These are phyloP conservation scores for Thrips palmi DNA, from an alignment of 1,140 invertebrate genomes.

Conservation along the genomic window DNA sequence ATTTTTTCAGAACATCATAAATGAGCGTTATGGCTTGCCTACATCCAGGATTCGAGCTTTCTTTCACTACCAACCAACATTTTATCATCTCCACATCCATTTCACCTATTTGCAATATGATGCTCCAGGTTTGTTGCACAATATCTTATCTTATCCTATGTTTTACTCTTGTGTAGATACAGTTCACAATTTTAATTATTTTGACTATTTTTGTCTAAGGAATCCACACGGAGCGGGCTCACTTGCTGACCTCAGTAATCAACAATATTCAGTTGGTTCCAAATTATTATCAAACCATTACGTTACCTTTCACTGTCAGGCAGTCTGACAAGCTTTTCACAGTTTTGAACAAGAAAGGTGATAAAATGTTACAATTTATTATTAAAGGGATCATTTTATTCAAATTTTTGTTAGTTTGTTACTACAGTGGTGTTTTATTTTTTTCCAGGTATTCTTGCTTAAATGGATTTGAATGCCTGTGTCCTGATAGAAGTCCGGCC, in stretches of 20 bases:
- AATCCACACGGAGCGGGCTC: slow-evolving; percentile 60
- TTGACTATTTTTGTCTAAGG: slow-evolving; percentile 23
- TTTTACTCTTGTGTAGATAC: slow-evolving; percentile 12
- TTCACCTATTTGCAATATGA: slow-evolving; percentile 71
- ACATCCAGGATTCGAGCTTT: slow-evolving; percentile 60
- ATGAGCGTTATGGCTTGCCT: slow-evolving; percentile 57
- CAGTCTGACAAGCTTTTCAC: slow-evolving; percentile 37
- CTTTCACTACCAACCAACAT: slow-evolving; percentile 92
- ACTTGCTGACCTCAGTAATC: slow-evolving; percentile 78
- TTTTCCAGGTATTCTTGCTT: slow-evolving; percentile 6
- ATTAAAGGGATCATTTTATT: not conserved
- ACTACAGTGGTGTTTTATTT: not conserved
- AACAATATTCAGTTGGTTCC: slow-evolving; percentile 64
- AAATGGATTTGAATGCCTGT: not conserved
- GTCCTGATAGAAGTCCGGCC: slow-evolving; percentile 8
- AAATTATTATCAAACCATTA: slow-evolving; percentile 70
- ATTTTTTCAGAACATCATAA: slow-evolving; percentile 45
- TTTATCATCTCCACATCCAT: slow-evolving; percentile 92
- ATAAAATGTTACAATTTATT: not conserved
- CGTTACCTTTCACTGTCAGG: slow-evolving; percentile 47
- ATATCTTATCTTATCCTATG: slow-evolving; percentile 9
- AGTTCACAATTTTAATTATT: slow-evolving; percentile 8
- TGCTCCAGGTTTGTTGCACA: slow-evolving; percentile 40
- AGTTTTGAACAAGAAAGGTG: slow-evolving; percentile 15
- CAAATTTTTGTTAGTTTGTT: not conserved